Conservation (phyloP, 2,113 vertebrate species). For the Misgurnus mizolepis region DNA sequence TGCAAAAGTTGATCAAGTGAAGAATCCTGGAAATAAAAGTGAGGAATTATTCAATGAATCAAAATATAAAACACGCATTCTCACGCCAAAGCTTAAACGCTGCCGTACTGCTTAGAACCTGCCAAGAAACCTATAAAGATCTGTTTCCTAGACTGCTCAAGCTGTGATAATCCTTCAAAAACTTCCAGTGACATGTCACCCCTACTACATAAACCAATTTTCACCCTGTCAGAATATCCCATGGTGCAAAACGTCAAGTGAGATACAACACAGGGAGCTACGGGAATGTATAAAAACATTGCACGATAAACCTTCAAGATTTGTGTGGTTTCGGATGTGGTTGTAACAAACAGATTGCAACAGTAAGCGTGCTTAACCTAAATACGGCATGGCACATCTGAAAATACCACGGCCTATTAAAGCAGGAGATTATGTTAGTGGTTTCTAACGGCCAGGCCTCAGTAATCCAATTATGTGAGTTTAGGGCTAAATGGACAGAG, state of each 20-base stretch:
- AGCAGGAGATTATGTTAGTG: slow-evolving; percentile 38
- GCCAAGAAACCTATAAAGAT: slow-evolving; percentile 23
- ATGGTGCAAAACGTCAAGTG: background rate
- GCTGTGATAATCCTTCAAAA: slow-evolving; percentile 37
- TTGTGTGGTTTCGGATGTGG: background rate
- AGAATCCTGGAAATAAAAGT: background rate
- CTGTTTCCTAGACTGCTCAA: slow-evolving; percentile 28
- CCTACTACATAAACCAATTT: slow-evolving; percentile 42
- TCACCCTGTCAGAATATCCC: slow-evolving; percentile 23
- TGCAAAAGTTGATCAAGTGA: background rate
- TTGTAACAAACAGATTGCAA: slow-evolving; percentile 39
- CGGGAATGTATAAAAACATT: background rate
- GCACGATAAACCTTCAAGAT: background rate
- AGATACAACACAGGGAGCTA: background rate
- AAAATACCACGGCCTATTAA: slow-evolving; percentile 35
- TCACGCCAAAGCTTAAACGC: too few species aligned
- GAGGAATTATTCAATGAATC: background rate
- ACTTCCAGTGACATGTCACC: slow-evolving; percentile 14
- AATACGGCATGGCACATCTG: slow-evolving; percentile 24
- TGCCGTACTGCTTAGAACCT: background rate
- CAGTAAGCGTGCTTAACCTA: slow-evolving; percentile 47
- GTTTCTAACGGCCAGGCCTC: slow-evolving; percentile 9
- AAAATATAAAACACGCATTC: background rate
- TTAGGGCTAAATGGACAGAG: slow-evolving; percentile 12
- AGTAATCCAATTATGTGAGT: slow-evolving; percentile 47